A percentile compares a stretch with the other conserved stretches of the same genome.
phyloP scores from a whole-genome alignment of 2,113 vertebrate species.

The Cinclus cinclus region DNA sequence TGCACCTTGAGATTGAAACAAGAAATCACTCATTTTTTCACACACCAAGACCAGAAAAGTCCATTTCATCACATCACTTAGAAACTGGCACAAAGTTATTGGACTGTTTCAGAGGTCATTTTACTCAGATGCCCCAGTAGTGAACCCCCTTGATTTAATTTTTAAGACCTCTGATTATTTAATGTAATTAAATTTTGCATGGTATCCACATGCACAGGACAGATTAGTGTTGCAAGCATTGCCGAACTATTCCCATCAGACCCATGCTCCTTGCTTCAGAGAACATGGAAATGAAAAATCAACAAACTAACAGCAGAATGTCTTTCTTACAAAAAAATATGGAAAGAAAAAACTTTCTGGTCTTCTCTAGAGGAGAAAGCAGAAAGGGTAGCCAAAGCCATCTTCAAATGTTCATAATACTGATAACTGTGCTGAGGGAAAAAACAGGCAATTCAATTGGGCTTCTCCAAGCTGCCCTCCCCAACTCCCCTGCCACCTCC shows the following conservation, averaged over 20 bases:
- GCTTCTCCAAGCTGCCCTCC: background rate
- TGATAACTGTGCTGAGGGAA: background rate
- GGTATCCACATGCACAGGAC: background rate
- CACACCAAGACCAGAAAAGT: background rate
- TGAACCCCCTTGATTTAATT: background rate
- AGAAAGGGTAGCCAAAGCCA: background rate
- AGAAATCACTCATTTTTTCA: background rate
- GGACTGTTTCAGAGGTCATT: background rate
- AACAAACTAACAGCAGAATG: background rate
- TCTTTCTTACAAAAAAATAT: background rate
- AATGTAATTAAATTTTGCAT: background rate
- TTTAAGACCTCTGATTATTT: background rate
- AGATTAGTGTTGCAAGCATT: background rate
- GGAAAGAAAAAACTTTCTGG: background rate
- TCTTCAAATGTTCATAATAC: background rate
- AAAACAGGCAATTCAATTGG: background rate
- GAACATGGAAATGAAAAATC: background rate
- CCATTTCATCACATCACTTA: background rate
- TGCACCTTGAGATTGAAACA: conserved; percentile 7
- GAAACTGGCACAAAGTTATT: background rate
- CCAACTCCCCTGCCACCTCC: background rate
- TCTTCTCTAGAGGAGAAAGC: background rate
- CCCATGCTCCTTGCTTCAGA: background rate
- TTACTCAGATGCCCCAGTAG: background rate
- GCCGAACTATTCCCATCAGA: background rate